Conservation (phyloP, 2,888 invertebrate species). For the Chydorus sphaericus region DNA sequence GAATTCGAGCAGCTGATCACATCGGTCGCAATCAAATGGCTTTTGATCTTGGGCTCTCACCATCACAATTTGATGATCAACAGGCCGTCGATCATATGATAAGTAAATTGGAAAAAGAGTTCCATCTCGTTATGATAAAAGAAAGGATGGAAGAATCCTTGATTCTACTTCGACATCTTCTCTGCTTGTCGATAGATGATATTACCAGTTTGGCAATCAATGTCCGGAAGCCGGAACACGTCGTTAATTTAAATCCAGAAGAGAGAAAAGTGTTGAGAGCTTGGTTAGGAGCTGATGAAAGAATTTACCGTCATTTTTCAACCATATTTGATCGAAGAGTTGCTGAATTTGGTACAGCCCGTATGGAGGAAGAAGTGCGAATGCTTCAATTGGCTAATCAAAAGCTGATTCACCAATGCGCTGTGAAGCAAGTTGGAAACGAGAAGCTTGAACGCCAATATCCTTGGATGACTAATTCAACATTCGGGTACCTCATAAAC, state of each 20-base stretch:
- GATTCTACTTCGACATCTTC: slow-evolving; percentile 23
- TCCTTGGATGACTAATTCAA: neutral
- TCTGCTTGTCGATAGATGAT: slow-evolving; percentile 23
- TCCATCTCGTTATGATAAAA: slow-evolving; percentile 25
- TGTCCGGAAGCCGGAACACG: slow-evolving; percentile 19
- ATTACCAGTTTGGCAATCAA: slow-evolving; percentile 17
- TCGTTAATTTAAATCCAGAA: slow-evolving; percentile 17
- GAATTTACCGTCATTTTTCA: slow-evolving; percentile 21
- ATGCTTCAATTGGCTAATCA: neutral
- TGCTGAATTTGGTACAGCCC: neutral
- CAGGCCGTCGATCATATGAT: no score
- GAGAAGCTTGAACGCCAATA: neutral
- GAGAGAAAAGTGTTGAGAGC: slow-evolving; percentile 17
- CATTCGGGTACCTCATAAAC: neutral
- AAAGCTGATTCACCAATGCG: neutral
- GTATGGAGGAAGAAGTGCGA: neutral
- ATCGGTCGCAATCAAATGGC: slow-evolving; percentile 26
- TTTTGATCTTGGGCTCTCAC: slow-evolving; percentile 25
- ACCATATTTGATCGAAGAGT: slow-evolving; percentile 15
- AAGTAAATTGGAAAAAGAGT: slow-evolving; percentile 22
- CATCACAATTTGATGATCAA: slow-evolving; percentile 19
- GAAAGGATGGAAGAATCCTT: slow-evolving; percentile 26
- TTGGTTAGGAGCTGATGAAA: slow-evolving; percentile 21
- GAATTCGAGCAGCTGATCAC: slow-evolving; percentile 11
- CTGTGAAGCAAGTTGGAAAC: neutral